phyloP scores from a whole-genome alignment of 2,113 vertebrate genomes.

The Laterallus jamaicensis region DNA sequence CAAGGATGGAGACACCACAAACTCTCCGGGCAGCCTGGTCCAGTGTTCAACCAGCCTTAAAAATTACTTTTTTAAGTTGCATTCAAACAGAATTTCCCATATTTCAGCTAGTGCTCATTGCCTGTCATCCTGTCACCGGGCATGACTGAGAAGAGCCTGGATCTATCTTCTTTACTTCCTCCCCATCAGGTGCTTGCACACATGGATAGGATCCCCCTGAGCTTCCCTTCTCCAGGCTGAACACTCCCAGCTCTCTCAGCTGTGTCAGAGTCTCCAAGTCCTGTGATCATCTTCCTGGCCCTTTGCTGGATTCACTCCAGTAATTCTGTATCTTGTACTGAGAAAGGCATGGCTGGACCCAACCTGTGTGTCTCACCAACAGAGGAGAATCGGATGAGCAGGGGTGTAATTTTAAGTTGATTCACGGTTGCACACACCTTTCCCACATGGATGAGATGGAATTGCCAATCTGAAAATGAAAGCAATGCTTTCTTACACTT shows the following conservation, averaged over 20 bases:
- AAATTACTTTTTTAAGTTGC: neutral
- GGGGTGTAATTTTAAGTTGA: constrained; percentile 4
- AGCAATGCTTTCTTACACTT: neutral
- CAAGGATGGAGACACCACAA: neutral
- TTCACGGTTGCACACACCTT: neutral
- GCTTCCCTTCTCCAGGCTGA: neutral
- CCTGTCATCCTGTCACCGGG: neutral
- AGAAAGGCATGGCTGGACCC: neutral
- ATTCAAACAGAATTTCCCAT: neutral
- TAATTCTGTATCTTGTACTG: neutral
- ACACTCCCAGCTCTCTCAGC: neutral
- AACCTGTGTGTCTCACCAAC: neutral
- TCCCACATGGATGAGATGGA: neutral
- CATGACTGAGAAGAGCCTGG: neutral
- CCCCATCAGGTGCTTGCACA: neutral
- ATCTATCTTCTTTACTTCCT: neutral
- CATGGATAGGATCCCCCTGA: neutral
- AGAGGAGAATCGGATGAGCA: neutral
- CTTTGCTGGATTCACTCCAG: neutral
- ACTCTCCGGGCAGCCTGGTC: neutral
- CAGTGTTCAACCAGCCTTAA: neutral
- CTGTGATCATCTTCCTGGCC: neutral
- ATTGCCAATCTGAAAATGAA: neutral
- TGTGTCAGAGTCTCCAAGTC: neutral
- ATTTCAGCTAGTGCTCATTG: neutral